phyloP scores from a whole-genome alignment of 2,113 vertebrate genomes.

The Lagopus muta region DNA sequence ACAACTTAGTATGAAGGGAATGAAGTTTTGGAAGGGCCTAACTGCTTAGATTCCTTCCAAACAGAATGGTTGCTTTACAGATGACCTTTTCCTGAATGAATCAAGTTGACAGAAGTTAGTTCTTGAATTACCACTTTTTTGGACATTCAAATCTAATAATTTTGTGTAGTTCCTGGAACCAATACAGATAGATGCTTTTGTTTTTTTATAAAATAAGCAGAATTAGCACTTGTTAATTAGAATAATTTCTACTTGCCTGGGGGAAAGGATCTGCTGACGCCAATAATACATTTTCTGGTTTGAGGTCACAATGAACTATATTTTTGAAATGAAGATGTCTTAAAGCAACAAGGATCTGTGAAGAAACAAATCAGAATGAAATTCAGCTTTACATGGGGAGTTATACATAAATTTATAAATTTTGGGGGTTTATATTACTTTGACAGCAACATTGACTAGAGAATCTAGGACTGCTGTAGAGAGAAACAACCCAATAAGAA shows the following conservation, averaged over 20 bases:
- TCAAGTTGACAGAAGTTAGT: neutral
- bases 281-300: constrained; percentile 95
- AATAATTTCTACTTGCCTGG: constrained; percentile 82
- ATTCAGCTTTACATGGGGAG: neutral
- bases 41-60: neutral
- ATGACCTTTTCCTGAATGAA: neutral
- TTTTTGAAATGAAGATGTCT: constrained; percentile 99
- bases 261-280: constrained; percentile 95
- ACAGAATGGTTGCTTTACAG: neutral
- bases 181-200: neutral
- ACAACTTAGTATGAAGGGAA: neutral
- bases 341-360: constrained; percentile 93
- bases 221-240: neutral
- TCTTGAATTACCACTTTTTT: neutral
- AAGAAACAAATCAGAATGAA: constrained; percentile 43
- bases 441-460: neutral
- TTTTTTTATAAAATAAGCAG: neutral
- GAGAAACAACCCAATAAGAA: neutral
- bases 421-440: neutral
- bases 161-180: neutral
- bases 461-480: neutral
- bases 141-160: neutral
- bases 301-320: constrained; percentile 98
- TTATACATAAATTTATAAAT: too few species aligned
- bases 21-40: neutral